Evolutionary conservation across 1,140 invertebrate species (phyloP), one percentile per base, ranked within the genome.

Genomic region (Drosophila hydei): DNA sequence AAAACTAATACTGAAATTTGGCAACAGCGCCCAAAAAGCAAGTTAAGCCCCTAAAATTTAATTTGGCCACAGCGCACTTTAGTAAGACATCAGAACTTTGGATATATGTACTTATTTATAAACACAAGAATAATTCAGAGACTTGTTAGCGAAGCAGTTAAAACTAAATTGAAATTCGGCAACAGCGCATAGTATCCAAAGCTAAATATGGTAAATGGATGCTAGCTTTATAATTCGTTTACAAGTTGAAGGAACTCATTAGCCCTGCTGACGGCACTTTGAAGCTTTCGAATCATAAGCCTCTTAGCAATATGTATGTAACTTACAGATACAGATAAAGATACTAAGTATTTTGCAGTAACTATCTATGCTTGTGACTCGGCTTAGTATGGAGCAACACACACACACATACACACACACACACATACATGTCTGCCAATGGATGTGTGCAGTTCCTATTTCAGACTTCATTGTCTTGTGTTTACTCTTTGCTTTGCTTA

Each of bases 401-500:
- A 67, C 23, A 58, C 16, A 23, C 40, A 50, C 33, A 64, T 25
- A 52, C 18, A 47, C n/a, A 30, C n/a, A 25, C n/a, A 55, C 25
- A 58, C 40, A 50, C 30, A 64, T 27, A 69, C 51, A 52, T 45
- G 52, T 36, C 23, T 40, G 38, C n/a, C 38, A 23, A 19, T 77
- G 52, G 63, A 77, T 75, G 64, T 68, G 61, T 68, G 68, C 50
- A 65, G 63, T 65, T 68, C 64, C 50, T 67, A 77, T 68, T 77
- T 72, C 79, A 76, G 74, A 59, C 78, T 73, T 67, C 77, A 85
- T 85, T 87, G 81, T 85, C 81, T 87, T 87, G 23, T 71, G 69
- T 74, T 87, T 74, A 77, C 56, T 70, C 47, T 75, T 60, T 54
- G 63, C 59, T 71, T 81, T 71, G 79, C 60, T 78, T 69, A 68